These are phyloP conservation scores for Sardina pilchardus DNA, from an alignment of 2,113 vertebrate species.

Conservation along the genomic window DNA sequence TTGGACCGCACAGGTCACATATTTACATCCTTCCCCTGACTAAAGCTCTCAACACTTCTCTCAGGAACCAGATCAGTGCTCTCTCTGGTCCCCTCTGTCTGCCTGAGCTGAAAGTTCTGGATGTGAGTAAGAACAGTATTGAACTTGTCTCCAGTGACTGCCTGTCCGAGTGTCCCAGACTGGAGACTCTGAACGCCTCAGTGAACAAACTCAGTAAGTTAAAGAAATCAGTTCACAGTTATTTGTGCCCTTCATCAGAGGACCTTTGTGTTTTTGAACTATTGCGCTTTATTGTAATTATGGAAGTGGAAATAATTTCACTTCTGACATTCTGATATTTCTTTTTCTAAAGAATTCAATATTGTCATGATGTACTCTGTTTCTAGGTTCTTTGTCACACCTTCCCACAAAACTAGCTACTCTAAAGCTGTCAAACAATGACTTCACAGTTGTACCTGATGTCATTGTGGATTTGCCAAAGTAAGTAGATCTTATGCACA, in stretches of 20 bases:
- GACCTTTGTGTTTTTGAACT: background rate
- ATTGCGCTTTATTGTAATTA: background rate
- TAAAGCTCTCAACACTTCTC: background rate
- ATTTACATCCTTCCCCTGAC: background rate
- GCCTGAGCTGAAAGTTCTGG: slow-evolving; percentile 83
- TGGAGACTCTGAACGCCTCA: slow-evolving; percentile 84
- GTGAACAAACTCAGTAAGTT: slow-evolving; percentile 85
- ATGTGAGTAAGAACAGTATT: slow-evolving; percentile 86
- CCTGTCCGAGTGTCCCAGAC: slow-evolving; percentile 78
- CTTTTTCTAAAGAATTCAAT: background rate
- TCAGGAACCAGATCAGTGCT: slow-evolving; percentile 82
- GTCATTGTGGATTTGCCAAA: slow-evolving; percentile 80
- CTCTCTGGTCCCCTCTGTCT: slow-evolving; percentile 73
- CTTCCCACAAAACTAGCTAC: slow-evolving; percentile 82
- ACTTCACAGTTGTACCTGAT: slow-evolving; percentile 77
- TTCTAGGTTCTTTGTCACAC: slow-evolving; percentile 74
- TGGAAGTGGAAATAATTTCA: no score
- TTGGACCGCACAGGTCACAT: background rate
- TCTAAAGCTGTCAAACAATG: slow-evolving; percentile 86
- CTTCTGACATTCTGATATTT: background rate
- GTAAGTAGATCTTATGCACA: slow-evolving; percentile 71
- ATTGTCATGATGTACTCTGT: slow-evolving; percentile 20
- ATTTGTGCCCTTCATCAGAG: background rate
- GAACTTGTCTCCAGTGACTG: slow-evolving; percentile 72
- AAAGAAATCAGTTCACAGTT: background rate